Percentiles rank a stretch among this genome's conserved stretches.
phyloP scores from a whole-genome alignment of 2,113 vertebrate genomes.

The Microtus richardsoni region DNA sequence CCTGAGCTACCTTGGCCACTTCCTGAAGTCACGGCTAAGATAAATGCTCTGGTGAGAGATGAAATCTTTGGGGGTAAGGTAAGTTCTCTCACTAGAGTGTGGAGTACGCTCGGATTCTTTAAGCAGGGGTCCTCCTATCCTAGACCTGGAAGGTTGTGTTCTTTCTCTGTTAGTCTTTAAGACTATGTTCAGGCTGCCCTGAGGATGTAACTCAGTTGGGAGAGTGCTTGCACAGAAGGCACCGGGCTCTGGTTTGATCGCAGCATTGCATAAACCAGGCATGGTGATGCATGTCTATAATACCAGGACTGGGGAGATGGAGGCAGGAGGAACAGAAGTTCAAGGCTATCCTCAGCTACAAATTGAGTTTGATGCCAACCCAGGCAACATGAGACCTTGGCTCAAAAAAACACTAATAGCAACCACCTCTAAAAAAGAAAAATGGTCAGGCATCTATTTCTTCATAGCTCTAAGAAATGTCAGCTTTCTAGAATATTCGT shows the following conservation, averaged over 20 bases:
- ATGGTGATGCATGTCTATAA: background rate
- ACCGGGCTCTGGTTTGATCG: background rate
- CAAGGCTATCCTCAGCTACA: background rate
- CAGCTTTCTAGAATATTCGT: background rate
- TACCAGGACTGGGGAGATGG: background rate
- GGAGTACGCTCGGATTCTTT: background rate
- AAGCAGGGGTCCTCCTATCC: background rate
- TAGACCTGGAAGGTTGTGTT: background rate
- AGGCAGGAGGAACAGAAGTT: background rate
- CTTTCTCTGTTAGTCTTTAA: background rate
- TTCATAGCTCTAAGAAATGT: background rate
- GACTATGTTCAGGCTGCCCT: background rate
- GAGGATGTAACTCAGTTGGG: background rate
- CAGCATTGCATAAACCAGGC: background rate
- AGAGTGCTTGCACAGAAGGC: background rate
- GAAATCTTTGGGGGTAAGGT: background rate
- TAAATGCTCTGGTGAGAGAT: background rate
- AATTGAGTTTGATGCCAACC: background rate
- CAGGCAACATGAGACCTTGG: background rate
- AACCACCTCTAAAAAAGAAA: too few species aligned
- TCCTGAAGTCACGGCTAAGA: slow-evolving; percentile 48
- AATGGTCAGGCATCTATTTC: background rate
- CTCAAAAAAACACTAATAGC: background rate
- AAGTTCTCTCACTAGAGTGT: background rate
- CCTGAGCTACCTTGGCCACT: slow-evolving; percentile 44